Evolutionary conservation across 1,140 invertebrate genomes (phyloP), one percentile per base, ranked within the genome.

Genomic region (Ostrea edulis): DNA sequence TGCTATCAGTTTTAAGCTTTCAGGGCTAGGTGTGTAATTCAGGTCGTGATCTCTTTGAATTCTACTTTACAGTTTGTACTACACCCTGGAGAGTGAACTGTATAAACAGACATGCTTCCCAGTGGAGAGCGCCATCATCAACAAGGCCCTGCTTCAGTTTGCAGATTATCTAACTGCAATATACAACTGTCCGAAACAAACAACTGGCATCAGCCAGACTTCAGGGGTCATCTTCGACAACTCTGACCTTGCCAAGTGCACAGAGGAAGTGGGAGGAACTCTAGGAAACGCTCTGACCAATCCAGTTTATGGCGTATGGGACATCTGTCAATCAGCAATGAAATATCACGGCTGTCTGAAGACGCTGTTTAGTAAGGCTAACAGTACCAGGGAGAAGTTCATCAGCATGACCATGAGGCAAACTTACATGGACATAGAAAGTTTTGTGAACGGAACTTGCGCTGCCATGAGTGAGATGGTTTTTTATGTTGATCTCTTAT

Each of bases 391-490:
- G 14, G 68, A 77, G 14, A 77, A 77, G 68, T 77, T 77, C 25
- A 77, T 77, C 68, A 77, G 2, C 25, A 77, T 77, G 68, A 77
- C 68, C 11, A 77, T 77, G 68, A 77, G 12, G 25, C 25, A 77
- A 29, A 29, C 68, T 0, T 77, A 77, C 11, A 29, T 77, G 29
- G 68, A 77, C 35, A 29, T 77, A 9, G 68, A 77, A 25, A 35
- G 68, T 35, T 77, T 77, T 14, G 68, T 77, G 22, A 77, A 77
- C 68, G 29, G 29, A 77, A 77, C 68, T 29, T 77, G 68, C 29
- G 68, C 68, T 25, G 29, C 25, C 12, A 29, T 77, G 29, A 77
- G 68, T 77, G 35, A 35, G 68, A 29, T 29, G 14, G 8, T 9
- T 11, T 14, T 14, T 25, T 77, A 20, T 7, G 5, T 62, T 20